Percentiles rank a stretch among this genome's conserved stretches.
Conservation (phyloP, 1,140 invertebrate species). For the Zaprionus capensis region DNA sequence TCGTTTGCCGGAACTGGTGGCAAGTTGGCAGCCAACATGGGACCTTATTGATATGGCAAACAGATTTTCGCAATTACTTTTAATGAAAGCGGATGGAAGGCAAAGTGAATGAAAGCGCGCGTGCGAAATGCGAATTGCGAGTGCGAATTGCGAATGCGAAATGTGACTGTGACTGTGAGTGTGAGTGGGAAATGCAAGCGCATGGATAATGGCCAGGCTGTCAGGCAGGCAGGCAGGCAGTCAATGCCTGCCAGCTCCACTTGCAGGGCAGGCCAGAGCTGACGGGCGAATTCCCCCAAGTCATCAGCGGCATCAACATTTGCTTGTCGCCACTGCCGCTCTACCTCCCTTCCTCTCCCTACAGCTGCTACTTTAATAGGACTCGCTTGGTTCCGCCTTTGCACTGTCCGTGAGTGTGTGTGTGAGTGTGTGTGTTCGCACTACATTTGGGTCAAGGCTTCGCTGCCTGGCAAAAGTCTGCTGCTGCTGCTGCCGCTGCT, state of each 20-base stretch:
- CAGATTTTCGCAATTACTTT: conserved; percentile 72
- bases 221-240: conserved; percentile 4
- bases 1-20: neutral
- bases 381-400: neutral
- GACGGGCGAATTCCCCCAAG: conserved; percentile 30
- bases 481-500: conserved; percentile 3
- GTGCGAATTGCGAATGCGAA: conserved; percentile 26
- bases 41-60: conserved; percentile 64
- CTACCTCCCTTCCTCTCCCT: neutral
- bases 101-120: conserved; percentile 41
- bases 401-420: neutral
- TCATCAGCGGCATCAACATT: conserved; percentile 42
- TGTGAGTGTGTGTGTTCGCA: neutral
- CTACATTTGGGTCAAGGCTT: conserved; percentile 72
- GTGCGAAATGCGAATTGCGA: conserved; percentile 37
- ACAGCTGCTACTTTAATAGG: conserved; percentile 19
- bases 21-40: neutral
- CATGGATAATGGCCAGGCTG: conserved; percentile 26
- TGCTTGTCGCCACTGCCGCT: conserved; percentile 8
- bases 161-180: conserved; percentile 5
- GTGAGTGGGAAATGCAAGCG: conserved; percentile 29
- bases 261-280: neutral
- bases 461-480: conserved; percentile 37
- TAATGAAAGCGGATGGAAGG: conserved; percentile 46
- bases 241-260: conserved; percentile 7